Conservation (phyloP, 2,888 invertebrate species). For the Aethes cnicana region DNA sequence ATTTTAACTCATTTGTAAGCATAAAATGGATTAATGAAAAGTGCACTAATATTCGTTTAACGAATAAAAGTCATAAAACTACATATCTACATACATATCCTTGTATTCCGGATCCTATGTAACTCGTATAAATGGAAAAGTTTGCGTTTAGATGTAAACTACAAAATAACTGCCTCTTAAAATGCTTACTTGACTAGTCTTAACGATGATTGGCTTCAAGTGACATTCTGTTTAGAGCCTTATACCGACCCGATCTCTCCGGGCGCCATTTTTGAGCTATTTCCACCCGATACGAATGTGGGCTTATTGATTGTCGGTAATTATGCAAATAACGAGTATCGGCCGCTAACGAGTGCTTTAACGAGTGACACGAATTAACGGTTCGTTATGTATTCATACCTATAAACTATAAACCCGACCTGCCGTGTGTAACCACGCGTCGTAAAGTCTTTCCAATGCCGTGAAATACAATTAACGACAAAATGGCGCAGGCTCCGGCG, state of each 20-base stretch:
- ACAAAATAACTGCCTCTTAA: no score
- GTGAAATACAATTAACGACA: constrained; percentile 27
- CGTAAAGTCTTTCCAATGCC: constrained; percentile 13
- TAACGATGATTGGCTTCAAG: no score
- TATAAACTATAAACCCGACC: constrained; percentile 16
- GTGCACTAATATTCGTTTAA: no score
- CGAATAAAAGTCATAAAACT: no score
- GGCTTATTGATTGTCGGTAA: constrained; percentile 67
- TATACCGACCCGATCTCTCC: constrained; percentile 19
- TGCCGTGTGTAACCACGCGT: constrained; percentile 19
- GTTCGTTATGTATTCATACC: constrained; percentile 45
- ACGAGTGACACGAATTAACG: constrained; percentile 66
- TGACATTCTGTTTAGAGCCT: no score
- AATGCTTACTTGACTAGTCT: no score
- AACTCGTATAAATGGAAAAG: no score
- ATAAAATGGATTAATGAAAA: no score
- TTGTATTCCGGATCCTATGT: no score
- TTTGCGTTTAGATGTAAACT: no score
- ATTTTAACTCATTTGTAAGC: no score
- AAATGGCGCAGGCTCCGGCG: constrained; percentile 18
- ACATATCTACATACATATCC: no score
- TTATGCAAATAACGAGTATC: constrained; percentile 68
- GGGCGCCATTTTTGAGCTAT: constrained; percentile 43
- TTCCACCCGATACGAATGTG: constrained; percentile 55
- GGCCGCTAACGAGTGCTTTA: constrained; percentile 50